Evolutionary conservation across 2,888 invertebrate genomes (phyloP), one percentile per base, ranked within the genome.

Genomic region (Teleogryllus oceanicus): DNA sequence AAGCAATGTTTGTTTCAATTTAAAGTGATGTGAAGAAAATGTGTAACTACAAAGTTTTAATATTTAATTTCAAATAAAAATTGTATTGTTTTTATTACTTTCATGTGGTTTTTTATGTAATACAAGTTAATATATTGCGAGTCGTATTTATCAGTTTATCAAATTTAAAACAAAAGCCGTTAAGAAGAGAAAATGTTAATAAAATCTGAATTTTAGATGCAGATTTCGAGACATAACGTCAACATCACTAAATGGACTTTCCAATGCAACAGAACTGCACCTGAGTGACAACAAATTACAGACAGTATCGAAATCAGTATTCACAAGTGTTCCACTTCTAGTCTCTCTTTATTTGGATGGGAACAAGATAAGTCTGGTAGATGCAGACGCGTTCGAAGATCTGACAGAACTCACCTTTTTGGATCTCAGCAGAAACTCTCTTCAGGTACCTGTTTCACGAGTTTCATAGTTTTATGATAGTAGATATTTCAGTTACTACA

Each of bases 281-380:
- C n/a, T 62, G n/a, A 62, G 62, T 62, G n/a, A 62, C 62, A 62
- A 62, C 62, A 62, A 62, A 62, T n/a, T 62, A n/a, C 16, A 62
- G 62, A 18, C 62, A 18, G 10, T 16, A 18, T 62, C 62, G 62
- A 62, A 62, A 62, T 18, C 62, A 62, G 62, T 62, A 62, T 62
- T 62, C n/a, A 18, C 62, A 5, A n/a, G n/a, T n/a, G 16, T 62
- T n/a, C 13, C 62, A 62, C n/a, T 18, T 62, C n/a, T 62, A 62
- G n/a, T n/a, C 3, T 62, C 62, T 18, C 13, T 62, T 18, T 62
- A 62, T 62, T 62, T 62, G 62, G 62, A 62, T 8, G 62, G 62
- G n/a, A 62, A 62, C 62, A 62, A 62, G 62, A 18, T 62, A 62
- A 62, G 62, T 5, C 16, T 16, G 13, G 5, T 62, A n/a, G n/a